These are phyloP conservation scores for Alectoris magna DNA, from an alignment of 2,797 vertebrate genomes.

Conservation along the genomic window DNA sequence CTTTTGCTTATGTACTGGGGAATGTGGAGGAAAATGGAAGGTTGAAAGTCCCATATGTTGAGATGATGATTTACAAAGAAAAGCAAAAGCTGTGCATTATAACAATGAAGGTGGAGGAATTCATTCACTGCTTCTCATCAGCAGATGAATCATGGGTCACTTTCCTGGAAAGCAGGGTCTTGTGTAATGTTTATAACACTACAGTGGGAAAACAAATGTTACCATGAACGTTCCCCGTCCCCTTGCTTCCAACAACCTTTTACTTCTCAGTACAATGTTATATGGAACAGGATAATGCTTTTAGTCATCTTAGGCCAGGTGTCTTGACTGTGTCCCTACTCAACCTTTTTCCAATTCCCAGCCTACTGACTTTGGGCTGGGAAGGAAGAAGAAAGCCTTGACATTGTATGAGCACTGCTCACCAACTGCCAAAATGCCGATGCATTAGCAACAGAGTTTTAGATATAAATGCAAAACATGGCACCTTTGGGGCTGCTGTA, in stretches of 20 bases:
- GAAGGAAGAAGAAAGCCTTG: too few relatives aligned
- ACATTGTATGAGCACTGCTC: neutral
- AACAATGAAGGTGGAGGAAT: neutral
- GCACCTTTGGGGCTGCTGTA: neutral
- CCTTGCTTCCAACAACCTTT: neutral
- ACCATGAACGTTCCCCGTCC: neutral
- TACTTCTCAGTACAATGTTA: neutral
- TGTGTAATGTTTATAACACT: accelerated
- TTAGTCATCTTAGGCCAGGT: neutral
- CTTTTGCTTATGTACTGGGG: neutral
- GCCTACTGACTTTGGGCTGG: too few relatives aligned
- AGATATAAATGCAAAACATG: neutral
- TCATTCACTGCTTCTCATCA: neutral
- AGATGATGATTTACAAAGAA: neutral
- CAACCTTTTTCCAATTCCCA: neutral
- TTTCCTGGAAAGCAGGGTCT: neutral
- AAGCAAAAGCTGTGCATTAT: neutral
- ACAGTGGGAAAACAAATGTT: neutral
- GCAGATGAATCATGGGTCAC: neutral
- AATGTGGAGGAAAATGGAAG: neutral
- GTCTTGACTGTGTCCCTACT: neutral
- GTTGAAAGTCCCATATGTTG: neutral
- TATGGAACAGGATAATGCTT: neutral
- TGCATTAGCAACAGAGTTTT: neutral
- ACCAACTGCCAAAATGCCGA: neutral